Conservation (phyloP, 2,113 vertebrate species). For the Vimba vimba region DNA sequence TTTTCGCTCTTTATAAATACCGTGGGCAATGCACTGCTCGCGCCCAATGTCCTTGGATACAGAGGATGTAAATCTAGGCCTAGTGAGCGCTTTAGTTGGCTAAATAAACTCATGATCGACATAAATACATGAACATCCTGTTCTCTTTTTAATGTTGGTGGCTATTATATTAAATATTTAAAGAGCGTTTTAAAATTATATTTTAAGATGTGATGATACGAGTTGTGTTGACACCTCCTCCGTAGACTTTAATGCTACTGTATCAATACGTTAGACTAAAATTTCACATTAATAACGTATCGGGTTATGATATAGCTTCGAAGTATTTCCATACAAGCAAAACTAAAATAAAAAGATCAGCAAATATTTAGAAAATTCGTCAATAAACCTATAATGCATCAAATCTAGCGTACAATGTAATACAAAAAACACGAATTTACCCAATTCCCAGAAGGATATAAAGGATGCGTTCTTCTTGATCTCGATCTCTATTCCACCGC, state of each 20-base stretch:
- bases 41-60: constrained; percentile 72
- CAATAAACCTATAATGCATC: background rate
- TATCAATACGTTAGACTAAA: background rate
- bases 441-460: background rate
- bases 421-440: background rate
- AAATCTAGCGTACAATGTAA: background rate
- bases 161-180: background rate
- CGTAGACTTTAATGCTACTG: background rate
- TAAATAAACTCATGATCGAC: background rate
- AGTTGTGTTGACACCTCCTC: background rate
- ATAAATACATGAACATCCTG: background rate
- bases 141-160: background rate
- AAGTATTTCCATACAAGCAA: background rate
- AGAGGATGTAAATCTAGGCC: constrained; percentile 39
- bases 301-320: background rate
- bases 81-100: background rate
- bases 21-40: constrained; percentile 50
- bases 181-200: background rate
- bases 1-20: constrained; percentile 13
- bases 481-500: background rate
- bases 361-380: background rate
- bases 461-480: background rate
- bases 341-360: background rate
- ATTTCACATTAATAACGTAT: background rate
- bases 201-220: background rate